phyloP scores from a whole-genome alignment of 2,797 vertebrate genomes.

The Hydrophis major region DNA sequence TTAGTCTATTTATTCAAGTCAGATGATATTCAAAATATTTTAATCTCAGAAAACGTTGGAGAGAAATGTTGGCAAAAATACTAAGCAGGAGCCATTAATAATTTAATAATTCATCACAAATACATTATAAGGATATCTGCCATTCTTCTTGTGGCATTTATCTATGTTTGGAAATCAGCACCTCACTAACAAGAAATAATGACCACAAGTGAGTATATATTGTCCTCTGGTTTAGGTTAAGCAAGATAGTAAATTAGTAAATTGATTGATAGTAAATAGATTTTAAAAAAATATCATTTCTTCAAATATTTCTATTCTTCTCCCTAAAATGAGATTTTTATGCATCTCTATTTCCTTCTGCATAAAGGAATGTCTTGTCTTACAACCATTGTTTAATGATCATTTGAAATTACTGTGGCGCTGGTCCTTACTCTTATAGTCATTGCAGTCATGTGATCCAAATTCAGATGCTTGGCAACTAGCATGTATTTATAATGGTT shows the following conservation, averaged over 20 bases:
- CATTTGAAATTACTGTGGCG: not conserved
- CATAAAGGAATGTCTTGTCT: not conserved
- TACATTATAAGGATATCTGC: constrained; percentile 46
- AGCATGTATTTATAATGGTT: not conserved
- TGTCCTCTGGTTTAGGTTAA: not conserved
- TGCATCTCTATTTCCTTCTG: not conserved
- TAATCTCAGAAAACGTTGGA: constrained; percentile 30
- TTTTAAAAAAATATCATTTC: not conserved
- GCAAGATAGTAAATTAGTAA: not conserved
- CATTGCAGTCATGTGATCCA: not conserved
- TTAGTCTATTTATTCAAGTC: not conserved
- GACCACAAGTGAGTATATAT: not conserved
- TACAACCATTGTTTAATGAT: not conserved
- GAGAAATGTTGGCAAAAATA: constrained; percentile 30
- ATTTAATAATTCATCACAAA: constrained; percentile 55
- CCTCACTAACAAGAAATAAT: constrained; percentile 12
- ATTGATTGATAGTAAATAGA: not conserved
- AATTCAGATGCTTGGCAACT: not conserved
- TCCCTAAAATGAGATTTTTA: constrained; percentile 10
- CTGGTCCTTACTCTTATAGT: not conserved
- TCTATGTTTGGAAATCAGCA: constrained; percentile 34
- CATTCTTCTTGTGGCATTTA: constrained; percentile 36
- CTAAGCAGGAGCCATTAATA: constrained; percentile 33
- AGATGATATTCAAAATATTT: constrained; percentile 22
- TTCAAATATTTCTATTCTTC: not conserved